A percentile compares a stretch with the other conserved stretches of the same genome.
Evolutionary conservation across 2,113 vertebrate species (phyloP).

Genomic region (Aphyosemion australe): DNA sequence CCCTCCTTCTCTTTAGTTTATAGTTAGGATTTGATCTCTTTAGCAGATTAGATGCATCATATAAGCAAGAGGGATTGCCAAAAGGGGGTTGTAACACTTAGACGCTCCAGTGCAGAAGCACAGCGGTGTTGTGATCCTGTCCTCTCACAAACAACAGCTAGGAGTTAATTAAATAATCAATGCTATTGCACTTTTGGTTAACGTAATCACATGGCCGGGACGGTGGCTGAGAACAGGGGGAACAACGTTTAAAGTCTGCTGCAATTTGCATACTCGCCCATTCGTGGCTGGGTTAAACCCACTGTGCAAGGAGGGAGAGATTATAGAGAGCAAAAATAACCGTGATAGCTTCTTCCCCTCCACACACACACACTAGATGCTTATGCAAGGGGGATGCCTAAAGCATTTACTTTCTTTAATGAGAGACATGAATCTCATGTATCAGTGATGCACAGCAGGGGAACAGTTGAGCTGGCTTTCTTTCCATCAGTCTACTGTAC

Average conservation of each 20-base stretch:
- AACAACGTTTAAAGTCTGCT: constrained; percentile 51
- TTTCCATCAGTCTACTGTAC: constrained; percentile 68
- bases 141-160: constrained; percentile 50
- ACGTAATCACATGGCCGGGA: constrained; percentile 58
- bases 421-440: constrained; percentile 77
- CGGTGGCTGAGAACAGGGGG: constrained; percentile 42
- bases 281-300: constrained; percentile 65
- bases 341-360: constrained; percentile 46
- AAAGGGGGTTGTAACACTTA: constrained; percentile 41
- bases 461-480: constrained; percentile 73
- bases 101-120: constrained; percentile 32
- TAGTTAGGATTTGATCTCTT: constrained; percentile 70
- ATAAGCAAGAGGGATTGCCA: constrained; percentile 43
- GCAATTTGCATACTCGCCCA: constrained; percentile 48
- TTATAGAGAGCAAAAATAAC: constrained; percentile 68
- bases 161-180: constrained; percentile 72
- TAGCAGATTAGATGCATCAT: constrained; percentile 63
- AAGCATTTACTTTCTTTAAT: constrained; percentile 78
- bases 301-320: constrained; percentile 65
- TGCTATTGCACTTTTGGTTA: constrained; percentile 53
- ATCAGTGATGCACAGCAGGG: constrained; percentile 70
- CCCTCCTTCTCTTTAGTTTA: constrained; percentile 31
- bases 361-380: constrained; percentile 37
- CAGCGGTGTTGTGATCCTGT: constrained; percentile 36
- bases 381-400: constrained; percentile 59